phyloP scores from a whole-genome alignment of 2,888 invertebrate genomes.

The Pseudoips prasinana region DNA sequence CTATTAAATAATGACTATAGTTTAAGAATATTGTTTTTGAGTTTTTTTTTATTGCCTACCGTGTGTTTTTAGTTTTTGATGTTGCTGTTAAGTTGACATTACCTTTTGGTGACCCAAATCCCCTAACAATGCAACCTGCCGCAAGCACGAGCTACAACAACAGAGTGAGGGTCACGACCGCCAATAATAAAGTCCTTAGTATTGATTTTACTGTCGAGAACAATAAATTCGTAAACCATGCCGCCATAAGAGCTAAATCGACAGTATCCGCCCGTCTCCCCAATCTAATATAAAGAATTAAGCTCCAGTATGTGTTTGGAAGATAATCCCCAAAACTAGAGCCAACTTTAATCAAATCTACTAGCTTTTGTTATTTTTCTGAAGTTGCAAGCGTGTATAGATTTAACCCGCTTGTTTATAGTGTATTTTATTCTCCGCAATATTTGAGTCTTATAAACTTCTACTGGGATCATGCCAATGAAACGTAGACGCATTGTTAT shows the following conservation, averaged over 20 bases:
- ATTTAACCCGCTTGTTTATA: no score
- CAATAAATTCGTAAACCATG: slow-evolving; percentile 64
- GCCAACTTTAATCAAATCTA: slow-evolving; percentile 24
- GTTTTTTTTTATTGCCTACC: no score
- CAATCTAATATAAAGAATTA: slow-evolving; percentile 29
- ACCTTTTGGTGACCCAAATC: no score
- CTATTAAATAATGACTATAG: no score
- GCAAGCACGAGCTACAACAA: slow-evolving; percentile 19
- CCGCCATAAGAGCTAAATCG: slow-evolving; percentile 64
- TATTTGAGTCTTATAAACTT: no score
- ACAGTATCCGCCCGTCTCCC: slow-evolving; percentile 68
- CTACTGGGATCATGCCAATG: no score
- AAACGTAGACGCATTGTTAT: no score
- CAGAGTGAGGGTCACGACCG: slow-evolving; percentile 44
- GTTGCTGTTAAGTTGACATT: no score
- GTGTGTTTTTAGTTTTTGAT: no score
- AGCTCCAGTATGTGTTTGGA: slow-evolving; percentile 10
- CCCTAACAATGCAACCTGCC: slow-evolving; percentile 38
- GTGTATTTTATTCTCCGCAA: no score
- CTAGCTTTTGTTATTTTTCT: slow-evolving; percentile 8
- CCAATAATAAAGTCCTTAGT: slow-evolving; percentile 69
- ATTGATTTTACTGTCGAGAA: slow-evolving; percentile 76
- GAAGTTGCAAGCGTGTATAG: not conserved
- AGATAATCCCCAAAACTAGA: slow-evolving; percentile 24
- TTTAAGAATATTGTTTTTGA: no score